Conservation (phyloP, 2,797 vertebrate genomes). For the Coregonus ussuriensis region DNA sequence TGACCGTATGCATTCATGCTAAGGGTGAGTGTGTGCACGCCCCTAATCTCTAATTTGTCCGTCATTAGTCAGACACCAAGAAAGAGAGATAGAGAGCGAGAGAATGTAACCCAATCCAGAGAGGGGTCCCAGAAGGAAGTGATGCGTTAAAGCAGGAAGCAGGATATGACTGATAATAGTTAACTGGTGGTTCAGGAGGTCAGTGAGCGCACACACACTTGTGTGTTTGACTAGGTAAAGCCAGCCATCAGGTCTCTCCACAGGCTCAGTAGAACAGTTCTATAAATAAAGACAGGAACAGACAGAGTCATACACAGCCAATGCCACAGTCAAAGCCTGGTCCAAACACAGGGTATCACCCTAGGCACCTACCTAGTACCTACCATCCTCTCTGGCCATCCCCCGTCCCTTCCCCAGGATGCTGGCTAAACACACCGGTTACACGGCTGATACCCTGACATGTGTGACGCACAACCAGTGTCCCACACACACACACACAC, state of each 20-base stretch:
- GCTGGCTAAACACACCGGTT: too few species aligned
- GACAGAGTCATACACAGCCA: background rate
- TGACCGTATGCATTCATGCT: background rate
- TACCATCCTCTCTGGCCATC: background rate
- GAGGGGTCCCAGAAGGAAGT: conserved; percentile 36
- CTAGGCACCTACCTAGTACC: background rate
- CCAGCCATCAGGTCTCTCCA: conserved; percentile 6
- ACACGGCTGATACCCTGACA: background rate
- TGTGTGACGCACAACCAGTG: background rate
- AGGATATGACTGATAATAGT: conserved; percentile 47
- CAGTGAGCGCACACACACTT: background rate
- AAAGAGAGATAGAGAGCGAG: too few species aligned
- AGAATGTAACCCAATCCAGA: conserved; percentile 44
- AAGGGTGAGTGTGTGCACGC: background rate
- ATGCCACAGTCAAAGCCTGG: too few species aligned
- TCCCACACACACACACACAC: too few species aligned
- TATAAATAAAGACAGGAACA: background rate
- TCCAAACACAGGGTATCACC: background rate
- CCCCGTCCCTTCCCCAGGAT: too few species aligned
- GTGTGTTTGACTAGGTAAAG: background rate
- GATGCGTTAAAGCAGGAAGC: conserved; percentile 16
- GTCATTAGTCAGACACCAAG: background rate
- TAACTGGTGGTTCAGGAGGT: conserved; percentile 23
- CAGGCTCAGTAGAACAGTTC: background rate
- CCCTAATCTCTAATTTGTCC: conserved; percentile 5